Percentiles rank a stretch among this genome's conserved stretches.
Evolutionary conservation across 2,113 vertebrate genomes (phyloP).

Genomic region (Cyanocitta stelleri): DNA sequence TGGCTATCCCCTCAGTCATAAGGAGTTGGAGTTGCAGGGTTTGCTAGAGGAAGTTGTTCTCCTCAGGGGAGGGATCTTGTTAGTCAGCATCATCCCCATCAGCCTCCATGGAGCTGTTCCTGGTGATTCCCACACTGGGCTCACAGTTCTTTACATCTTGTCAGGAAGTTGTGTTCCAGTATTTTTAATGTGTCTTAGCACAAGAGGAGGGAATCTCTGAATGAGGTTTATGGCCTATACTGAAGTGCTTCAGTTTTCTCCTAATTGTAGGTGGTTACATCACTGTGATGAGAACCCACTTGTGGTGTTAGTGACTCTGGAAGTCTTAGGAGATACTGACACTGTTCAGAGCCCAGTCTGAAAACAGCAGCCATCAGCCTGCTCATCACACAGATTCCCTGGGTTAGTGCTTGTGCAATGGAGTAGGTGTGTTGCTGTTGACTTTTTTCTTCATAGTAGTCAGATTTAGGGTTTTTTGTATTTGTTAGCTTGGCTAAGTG

Average conservation of each 20-base stretch:
- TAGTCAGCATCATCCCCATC: neutral
- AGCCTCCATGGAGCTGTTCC: neutral
- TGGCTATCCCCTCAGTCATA: neutral
- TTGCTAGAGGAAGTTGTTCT: neutral
- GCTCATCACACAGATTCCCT: neutral
- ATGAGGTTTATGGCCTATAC: neutral
- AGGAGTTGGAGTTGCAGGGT: constrained; percentile 36
- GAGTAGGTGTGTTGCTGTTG: neutral
- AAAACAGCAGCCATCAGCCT: neutral
- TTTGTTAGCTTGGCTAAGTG: neutral
- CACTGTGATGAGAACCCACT: neutral
- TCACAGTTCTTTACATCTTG: neutral
- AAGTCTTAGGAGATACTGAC: neutral
- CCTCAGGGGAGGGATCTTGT: neutral
- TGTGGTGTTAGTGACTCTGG: neutral
- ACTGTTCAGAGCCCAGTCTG: neutral
- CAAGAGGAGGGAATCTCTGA: neutral
- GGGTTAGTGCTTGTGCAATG: neutral
- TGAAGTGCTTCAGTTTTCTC: neutral
- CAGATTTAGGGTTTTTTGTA: neutral
- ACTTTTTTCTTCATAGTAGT: neutral
- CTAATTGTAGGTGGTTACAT: neutral
- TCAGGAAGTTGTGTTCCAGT: neutral
- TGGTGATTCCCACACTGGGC: neutral
- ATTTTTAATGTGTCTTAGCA: neutral